phyloP scores from a whole-genome alignment of 2,888 invertebrate genomes.

The Ephialtes manifestator region DNA sequence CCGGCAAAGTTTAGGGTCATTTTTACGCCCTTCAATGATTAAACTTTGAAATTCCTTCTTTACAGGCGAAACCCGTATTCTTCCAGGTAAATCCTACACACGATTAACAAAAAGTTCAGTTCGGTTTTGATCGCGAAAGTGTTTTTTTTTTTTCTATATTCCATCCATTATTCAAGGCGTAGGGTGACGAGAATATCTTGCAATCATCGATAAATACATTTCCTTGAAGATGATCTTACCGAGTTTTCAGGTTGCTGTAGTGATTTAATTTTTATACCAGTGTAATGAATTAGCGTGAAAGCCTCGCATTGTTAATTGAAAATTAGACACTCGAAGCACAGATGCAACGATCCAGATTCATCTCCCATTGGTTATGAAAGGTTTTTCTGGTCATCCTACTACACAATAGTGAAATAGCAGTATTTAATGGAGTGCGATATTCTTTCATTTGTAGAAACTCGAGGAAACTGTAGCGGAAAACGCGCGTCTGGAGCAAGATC shows the following conservation, averaged over 20 bases:
- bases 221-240: background rate
- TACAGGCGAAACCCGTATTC: slow-evolving; percentile 79
- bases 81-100: slow-evolving; percentile 79
- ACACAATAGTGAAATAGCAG: background rate
- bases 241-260: background rate
- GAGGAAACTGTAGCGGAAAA: slow-evolving; percentile 97
- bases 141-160: slow-evolving; percentile 6
- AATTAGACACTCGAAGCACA: background rate
- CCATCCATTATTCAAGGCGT: background rate
- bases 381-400: background rate
- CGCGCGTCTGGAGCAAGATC: slow-evolving; percentile 94
- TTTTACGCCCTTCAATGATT: slow-evolving; percentile 59
- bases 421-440: slow-evolving; percentile 36
- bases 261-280: background rate
- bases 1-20: background rate
- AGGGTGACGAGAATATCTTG: background rate
- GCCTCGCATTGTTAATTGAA: background rate
- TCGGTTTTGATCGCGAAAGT: slow-evolving; percentile 27
- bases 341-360: background rate
- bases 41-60: slow-evolving; percentile 76
- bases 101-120: slow-evolving; percentile 35
- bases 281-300: background rate
- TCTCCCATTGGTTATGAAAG: background rate
- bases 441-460: slow-evolving; percentile 89
- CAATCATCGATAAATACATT: background rate